phyloP scores from a whole-genome alignment of 2,113 vertebrate species.

The Hippocampus mohnikei region DNA sequence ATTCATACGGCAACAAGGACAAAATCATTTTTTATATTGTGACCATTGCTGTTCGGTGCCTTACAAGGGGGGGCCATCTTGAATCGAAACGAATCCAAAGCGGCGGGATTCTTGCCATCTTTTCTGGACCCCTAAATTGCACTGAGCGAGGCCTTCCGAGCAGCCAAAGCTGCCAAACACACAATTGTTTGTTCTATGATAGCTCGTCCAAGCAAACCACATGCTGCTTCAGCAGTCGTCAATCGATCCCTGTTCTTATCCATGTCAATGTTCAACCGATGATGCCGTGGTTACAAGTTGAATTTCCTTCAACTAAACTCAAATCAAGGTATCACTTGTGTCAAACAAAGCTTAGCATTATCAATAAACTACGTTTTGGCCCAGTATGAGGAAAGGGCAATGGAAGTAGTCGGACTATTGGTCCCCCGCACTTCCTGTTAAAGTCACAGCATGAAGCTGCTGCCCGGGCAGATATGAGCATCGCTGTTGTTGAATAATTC shows the following conservation, averaged over 20 bases:
- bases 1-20: conserved; percentile 8
- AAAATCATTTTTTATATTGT: conserved; percentile 5
- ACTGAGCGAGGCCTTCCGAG: background rate
- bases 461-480: conserved; percentile 57
- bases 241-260: background rate
- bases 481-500: conserved; percentile 64
- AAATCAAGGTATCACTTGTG: background rate
- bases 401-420: background rate
- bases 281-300: no score
- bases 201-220: no score
- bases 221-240: no score
- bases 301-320: background rate
- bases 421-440: background rate
- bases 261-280: no score
- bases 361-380: background rate
- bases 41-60: background rate
- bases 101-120: background rate
- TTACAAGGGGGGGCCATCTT: background rate
- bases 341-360: background rate
- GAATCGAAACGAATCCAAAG: background rate
- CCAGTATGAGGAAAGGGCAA: background rate
- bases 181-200: no score
- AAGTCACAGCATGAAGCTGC: conserved; percentile 44
- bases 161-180: background rate
- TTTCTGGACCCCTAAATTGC: background rate